These are phyloP conservation scores for Calycopis cecrops DNA, from an alignment of 1,140 invertebrate species.

Conservation along the genomic window DNA sequence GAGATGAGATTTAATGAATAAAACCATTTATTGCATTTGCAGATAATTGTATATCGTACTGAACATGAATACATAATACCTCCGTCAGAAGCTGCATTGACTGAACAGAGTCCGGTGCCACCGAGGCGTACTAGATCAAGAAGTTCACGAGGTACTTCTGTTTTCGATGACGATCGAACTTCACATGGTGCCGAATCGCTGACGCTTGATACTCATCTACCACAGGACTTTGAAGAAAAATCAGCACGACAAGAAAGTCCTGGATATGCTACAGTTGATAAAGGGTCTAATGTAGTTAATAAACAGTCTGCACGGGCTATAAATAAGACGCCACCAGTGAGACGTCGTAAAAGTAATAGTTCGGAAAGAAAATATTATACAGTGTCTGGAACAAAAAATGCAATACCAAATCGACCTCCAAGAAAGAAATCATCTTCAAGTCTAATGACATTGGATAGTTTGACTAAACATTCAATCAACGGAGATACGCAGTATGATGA, in stretches of 20 bases:
- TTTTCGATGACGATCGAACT: constrained; percentile 81
- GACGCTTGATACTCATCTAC: constrained; percentile 63
- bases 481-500: constrained; percentile 78
- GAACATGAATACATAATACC: constrained; percentile 79
- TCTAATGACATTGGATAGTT: constrained; percentile 63
- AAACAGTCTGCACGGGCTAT: constrained; percentile 48
- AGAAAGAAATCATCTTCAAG: constrained; percentile 73
- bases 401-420: constrained; percentile 66
- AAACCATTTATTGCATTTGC: constrained; percentile 33
- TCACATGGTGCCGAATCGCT: constrained; percentile 82
- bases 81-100: constrained; percentile 60
- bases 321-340: constrained; percentile 58
- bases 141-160: constrained; percentile 76
- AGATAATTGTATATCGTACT: constrained; percentile 79
- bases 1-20: too few relatives aligned
- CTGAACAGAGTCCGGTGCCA: constrained; percentile 58
- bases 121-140: constrained; percentile 70
- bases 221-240: constrained; percentile 64
- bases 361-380: constrained; percentile 82
- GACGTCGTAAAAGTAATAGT: constrained; percentile 58
- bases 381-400: constrained; percentile 71
- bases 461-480: constrained; percentile 55
- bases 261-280: constrained; percentile 82
- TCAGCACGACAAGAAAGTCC: constrained; percentile 75
- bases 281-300: constrained; percentile 47